Evolutionary conservation across 2,797 vertebrate genomes (phyloP), one percentile per base, ranked within the genome.

Genomic region (Delichon dasypus): DNA sequence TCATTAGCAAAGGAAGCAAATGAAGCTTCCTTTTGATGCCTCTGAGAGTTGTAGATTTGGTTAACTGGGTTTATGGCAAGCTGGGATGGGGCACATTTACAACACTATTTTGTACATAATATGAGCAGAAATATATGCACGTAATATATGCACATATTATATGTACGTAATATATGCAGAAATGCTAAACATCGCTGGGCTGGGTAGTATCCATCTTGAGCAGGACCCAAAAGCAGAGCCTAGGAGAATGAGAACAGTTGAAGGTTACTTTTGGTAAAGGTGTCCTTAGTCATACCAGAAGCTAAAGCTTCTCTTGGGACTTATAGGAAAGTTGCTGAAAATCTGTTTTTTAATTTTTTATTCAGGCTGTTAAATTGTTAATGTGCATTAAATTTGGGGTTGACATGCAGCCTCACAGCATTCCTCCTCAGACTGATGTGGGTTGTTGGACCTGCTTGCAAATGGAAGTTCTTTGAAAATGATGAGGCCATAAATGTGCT

Each of bases 361-460:
- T 76, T 78, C 34, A 36, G 36, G 36, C 26, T 84, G 16, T 65
- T 55, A 21, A 72, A 62, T 64, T 54, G 30, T 68, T 85, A n/a
- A 47, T 20, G 23, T 61, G 30, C 29, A 3, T 71, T 68, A 47
- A 54, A 34, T 80, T 58, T 45, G 62, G 57, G 65, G 7, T 38
- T 53, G 71, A 55, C 1, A 0, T 53, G 50, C 51, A 70, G 66
- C 22, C 23, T 71, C 30, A 3, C 27, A 55, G 30, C 5, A 1
- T 61, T 79, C 29, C 12, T 55, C 50, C n/a, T 54, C 1, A 4
- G 42, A 16, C 4, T 44, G 58, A 32, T 0, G 0, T 0, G 2
- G 61, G 30, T 8, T 40, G 66, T 72, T 62, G 70, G 60, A 78
- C 48, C 40, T 4, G 1, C 47, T 81, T 66, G 30, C 20, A 55